phyloP scores from a whole-genome alignment of 2,797 vertebrate species.

The Carcharodon carcharias region DNA sequence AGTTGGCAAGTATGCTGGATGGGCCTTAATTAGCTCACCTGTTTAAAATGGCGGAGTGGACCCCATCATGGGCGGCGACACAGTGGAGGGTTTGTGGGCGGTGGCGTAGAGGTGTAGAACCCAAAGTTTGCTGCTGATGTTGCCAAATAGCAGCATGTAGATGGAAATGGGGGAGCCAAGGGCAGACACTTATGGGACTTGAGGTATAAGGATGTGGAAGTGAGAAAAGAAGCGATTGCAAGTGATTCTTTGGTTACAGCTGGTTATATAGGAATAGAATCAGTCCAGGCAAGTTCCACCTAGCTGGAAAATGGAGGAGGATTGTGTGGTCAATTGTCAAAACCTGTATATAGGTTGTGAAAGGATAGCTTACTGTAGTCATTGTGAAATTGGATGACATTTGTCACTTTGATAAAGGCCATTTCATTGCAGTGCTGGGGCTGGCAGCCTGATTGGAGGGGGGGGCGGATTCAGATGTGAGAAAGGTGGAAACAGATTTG shows the following conservation, averaged over 20 bases:
- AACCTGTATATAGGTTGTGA: background rate
- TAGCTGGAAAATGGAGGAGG: background rate
- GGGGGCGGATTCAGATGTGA: background rate
- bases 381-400: background rate
- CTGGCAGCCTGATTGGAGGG: background rate
- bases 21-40: too few species aligned
- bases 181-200: background rate
- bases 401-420: background rate
- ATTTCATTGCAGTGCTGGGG: background rate
- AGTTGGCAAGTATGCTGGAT: too few species aligned
- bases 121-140: too few species aligned
- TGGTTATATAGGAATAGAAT: background rate
- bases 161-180: background rate
- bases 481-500: background rate
- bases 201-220: background rate
- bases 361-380: background rate
- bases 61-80: too few species aligned
- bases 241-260: background rate
- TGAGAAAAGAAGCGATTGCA: background rate
- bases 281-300: background rate
- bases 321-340: background rate
- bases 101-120: too few species aligned
- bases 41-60: too few species aligned
- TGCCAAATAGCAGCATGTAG: background rate
- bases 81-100: too few species aligned